Conservation (phyloP, 2,797 vertebrate species). For the Darevskia mixta region DNA sequence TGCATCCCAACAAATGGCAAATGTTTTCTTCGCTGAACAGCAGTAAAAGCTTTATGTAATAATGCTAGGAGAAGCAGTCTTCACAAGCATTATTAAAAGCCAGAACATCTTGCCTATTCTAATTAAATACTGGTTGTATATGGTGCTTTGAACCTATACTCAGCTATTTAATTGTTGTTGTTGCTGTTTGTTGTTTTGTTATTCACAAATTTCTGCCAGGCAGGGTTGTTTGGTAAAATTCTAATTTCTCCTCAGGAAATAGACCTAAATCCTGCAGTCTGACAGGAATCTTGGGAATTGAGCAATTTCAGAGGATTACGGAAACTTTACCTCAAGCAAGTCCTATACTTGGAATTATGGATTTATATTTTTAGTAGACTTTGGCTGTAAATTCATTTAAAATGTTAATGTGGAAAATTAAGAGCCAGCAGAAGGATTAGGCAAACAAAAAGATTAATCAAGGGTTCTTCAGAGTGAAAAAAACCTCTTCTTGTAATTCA, state of each 20-base stretch:
- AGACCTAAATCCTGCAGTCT: constrained; percentile 49
- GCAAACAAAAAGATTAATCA: constrained; percentile 70
- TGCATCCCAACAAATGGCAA: constrained; percentile 40
- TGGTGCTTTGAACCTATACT: constrained; percentile 50
- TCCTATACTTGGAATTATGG: constrained; percentile 49
- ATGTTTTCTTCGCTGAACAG: constrained; percentile 27
- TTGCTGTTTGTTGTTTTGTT: neutral
- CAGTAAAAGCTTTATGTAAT: constrained; percentile 26
- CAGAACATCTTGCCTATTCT: constrained; percentile 50
- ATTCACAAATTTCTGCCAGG: constrained; percentile 32
- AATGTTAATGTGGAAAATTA: constrained; percentile 63
- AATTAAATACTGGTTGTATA: constrained; percentile 60
- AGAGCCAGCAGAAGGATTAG: constrained; percentile 58
- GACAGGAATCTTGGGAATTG: constrained; percentile 59
- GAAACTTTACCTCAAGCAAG: constrained; percentile 48
- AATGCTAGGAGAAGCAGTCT: constrained; percentile 37
- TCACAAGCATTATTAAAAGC: constrained; percentile 27
- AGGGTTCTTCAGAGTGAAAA: constrained; percentile 66
- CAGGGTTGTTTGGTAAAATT: neutral
- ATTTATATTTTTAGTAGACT: constrained; percentile 66
- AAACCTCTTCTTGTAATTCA: constrained; percentile 58
- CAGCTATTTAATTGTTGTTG: constrained; percentile 34
- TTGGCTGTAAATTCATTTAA: constrained; percentile 69
- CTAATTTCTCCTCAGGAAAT: constrained; percentile 55
- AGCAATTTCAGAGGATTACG: constrained; percentile 63